These are phyloP conservation scores for Scyliorhinus canicula DNA, from an alignment of 2,797 vertebrate genomes.

Conservation along the genomic window DNA sequence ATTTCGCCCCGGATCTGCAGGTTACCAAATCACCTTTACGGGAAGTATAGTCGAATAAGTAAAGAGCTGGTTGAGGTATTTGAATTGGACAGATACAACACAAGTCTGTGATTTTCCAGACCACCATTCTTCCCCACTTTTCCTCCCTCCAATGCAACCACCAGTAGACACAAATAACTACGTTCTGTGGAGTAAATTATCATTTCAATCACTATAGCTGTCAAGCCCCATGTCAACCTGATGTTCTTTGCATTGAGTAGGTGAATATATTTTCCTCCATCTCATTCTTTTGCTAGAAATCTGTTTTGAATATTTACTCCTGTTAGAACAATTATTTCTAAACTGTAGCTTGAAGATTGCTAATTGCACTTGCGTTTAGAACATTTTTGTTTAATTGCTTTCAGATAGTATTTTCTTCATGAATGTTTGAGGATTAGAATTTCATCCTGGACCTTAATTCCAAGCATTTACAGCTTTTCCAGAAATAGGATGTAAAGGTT, in stretches of 20 bases:
- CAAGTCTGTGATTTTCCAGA: background rate
- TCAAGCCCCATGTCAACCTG: background rate
- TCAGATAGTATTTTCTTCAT: background rate
- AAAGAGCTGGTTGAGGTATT: too few species aligned
- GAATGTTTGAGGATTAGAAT: background rate
- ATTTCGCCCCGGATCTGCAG: too few species aligned
- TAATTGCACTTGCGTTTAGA: background rate
- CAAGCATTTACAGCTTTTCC: background rate
- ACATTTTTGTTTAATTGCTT: background rate
- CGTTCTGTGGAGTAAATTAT: background rate
- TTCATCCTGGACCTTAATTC: background rate
- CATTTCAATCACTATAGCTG: background rate
- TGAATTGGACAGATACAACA: too few species aligned
- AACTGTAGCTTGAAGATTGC: background rate
- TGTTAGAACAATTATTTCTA: background rate
- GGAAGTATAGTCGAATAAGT: too few species aligned
- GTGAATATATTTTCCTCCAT: background rate
- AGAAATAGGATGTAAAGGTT: background rate
- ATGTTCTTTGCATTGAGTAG: background rate
- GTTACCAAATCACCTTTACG: too few species aligned
- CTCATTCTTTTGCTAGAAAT: background rate
- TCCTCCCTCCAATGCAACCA: background rate
- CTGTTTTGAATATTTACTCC: background rate
- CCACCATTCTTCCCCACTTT: background rate
- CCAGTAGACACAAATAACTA: background rate